Evolutionary conservation across 2,797 vertebrate genomes (phyloP).

Genomic region (Meriones psammophilus): DNA sequence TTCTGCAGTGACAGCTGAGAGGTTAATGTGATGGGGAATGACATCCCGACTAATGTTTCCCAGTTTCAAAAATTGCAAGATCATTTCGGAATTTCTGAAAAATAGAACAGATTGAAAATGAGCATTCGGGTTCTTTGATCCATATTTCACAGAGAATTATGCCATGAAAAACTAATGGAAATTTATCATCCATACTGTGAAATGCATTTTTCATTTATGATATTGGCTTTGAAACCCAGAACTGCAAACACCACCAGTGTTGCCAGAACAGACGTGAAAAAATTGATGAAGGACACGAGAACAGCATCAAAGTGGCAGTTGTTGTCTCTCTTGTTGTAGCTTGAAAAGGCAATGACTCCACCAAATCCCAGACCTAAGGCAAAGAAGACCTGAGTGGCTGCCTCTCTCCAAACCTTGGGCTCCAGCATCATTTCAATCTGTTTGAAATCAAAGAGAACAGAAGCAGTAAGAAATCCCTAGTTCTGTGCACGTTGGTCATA

Average conservation of each 20-base stretch:
- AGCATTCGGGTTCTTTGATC: neutral
- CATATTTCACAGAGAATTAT: constrained; percentile 67
- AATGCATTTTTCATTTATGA: constrained; percentile 95
- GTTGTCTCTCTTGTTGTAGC: constrained; percentile 99
- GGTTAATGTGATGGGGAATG: constrained; percentile 95
- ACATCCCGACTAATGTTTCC: constrained; percentile 90
- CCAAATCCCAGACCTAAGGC: constrained; percentile 98
- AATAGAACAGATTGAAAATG: constrained; percentile 79
- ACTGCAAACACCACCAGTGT: constrained; percentile 99
- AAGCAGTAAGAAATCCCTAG: constrained; percentile 81
- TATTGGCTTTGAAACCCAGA: constrained; percentile 98
- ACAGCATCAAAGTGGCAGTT: constrained; percentile 99
- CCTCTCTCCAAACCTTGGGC: constrained; percentile 97
- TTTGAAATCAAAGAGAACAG: constrained; percentile 88
- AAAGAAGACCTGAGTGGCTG: constrained; percentile 99
- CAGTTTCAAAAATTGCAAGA: constrained; percentile 90
- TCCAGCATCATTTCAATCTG: constrained; percentile 99
- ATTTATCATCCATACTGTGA: constrained; percentile 88
- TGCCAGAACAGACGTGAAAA: constrained; percentile 98
- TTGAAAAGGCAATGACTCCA: constrained; percentile 99
- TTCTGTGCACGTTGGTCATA: constrained; percentile 78
- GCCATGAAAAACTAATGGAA: constrained; percentile 75
- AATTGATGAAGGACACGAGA: constrained; percentile 98
- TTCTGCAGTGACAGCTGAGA: constrained; percentile 91
- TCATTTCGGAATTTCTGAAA: constrained; percentile 94